Evolutionary conservation across 2,888 invertebrate genomes (phyloP).

Genomic region (Pherbina coryleti): DNA sequence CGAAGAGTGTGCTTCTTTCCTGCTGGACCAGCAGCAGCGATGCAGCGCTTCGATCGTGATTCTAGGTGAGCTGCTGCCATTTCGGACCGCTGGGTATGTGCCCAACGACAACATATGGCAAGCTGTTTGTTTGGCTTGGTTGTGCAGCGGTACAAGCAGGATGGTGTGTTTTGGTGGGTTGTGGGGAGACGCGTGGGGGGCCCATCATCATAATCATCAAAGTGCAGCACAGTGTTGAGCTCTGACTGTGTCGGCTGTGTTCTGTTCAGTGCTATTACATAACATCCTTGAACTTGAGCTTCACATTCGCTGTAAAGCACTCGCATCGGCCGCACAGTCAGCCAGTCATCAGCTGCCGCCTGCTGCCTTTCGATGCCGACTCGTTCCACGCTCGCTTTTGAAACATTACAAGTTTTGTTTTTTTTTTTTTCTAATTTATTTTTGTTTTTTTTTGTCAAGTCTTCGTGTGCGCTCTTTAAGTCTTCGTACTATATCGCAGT

Average conservation of each 20-base stretch:
- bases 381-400: conserved; percentile 1
- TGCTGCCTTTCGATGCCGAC: too few relatives aligned
- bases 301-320: conserved; percentile 48
- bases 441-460: not conserved
- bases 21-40: too few relatives aligned
- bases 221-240: conserved; percentile 11
- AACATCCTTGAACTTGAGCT: conserved; percentile 70
- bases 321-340: not conserved
- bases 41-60: too few relatives aligned
- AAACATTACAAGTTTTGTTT: too few relatives aligned
- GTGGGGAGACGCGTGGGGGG: not conserved
- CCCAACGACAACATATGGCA: too few relatives aligned
- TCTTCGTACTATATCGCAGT: conserved; percentile 36
- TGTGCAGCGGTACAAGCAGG: too few relatives aligned
- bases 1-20: too few relatives aligned
- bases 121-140: too few relatives aligned
- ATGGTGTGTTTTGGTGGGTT: too few relatives aligned
- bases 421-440: not conserved
- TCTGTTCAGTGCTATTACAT: conserved; percentile 58
- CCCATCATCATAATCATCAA: not conserved
- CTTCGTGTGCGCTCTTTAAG: conserved; percentile 20
- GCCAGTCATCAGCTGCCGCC: conserved; percentile 31
- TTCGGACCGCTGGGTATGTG: too few relatives aligned
- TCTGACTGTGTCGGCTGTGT: conserved; percentile 34
- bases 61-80: too few relatives aligned